These are phyloP conservation scores for Drosophila pseudotakahashii DNA, from an alignment of 2,888 invertebrate genomes.

Conservation along the genomic window DNA sequence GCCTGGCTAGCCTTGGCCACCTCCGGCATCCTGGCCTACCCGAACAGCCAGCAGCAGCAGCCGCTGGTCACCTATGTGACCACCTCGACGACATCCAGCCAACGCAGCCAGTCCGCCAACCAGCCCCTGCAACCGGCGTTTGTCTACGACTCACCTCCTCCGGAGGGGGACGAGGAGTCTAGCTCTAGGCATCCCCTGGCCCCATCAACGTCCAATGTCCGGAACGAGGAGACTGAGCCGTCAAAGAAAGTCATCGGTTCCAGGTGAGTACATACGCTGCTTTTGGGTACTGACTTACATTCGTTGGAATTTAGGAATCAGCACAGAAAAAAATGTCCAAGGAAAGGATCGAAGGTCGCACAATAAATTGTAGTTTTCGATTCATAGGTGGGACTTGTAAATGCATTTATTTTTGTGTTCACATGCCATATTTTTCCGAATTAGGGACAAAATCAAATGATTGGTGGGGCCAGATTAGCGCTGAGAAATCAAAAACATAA, in stretches of 20 bases:
- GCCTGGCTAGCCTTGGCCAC: slow-evolving; percentile 50
- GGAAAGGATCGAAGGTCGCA: too few relatives aligned
- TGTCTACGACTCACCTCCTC: slow-evolving; percentile 72
- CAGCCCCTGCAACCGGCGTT: slow-evolving; percentile 70
- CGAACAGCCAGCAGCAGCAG: slow-evolving; percentile 47
- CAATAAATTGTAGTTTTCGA: too few relatives aligned
- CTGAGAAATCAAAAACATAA: not conserved
- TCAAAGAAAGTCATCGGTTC: slow-evolving; percentile 87
- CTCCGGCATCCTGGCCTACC: slow-evolving; percentile 47
- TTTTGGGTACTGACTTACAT: slow-evolving; percentile 17
- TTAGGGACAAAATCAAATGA: not conserved
- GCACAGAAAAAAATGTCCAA: not conserved
- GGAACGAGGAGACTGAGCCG: slow-evolving; percentile 83
- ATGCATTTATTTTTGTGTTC: too few relatives aligned
- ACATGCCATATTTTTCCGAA: too few relatives aligned
- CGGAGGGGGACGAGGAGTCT: slow-evolving; percentile 39
- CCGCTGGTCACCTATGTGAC: slow-evolving; percentile 64
- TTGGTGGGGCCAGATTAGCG: not conserved
- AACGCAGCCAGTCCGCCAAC: slow-evolving; percentile 39
- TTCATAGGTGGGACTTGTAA: too few relatives aligned
- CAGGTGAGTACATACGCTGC: slow-evolving; percentile 84
- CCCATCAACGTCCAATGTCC: slow-evolving; percentile 15
- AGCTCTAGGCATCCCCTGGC: not conserved
- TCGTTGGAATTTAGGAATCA: slow-evolving; percentile 12
- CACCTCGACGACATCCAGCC: slow-evolving; percentile 68